Percentiles rank a stretch among this genome's conserved stretches.
These are phyloP conservation scores for Strix uralensis DNA, from an alignment of 2,113 vertebrate species.

Conservation along the genomic window DNA sequence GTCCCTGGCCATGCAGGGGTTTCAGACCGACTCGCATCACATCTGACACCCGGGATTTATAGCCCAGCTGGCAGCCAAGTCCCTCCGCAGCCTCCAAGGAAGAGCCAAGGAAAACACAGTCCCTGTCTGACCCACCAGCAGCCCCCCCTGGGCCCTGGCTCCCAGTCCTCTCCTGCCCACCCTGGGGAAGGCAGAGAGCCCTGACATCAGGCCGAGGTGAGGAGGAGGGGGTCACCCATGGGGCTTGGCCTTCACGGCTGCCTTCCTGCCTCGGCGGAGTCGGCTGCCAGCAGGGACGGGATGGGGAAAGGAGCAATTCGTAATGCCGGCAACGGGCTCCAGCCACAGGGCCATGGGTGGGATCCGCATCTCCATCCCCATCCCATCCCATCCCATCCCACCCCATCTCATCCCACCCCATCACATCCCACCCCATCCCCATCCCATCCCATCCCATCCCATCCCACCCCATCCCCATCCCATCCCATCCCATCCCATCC, in stretches of 20 bases:
- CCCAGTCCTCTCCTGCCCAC: background rate
- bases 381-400: background rate
- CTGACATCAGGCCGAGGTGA: fast-evolving
- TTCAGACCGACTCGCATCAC: background rate
- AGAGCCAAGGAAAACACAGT: background rate
- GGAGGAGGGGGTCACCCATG: background rate
- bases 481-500: too few relatives aligned
- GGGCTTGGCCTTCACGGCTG: fast-evolving
- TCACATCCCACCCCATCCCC: too few relatives aligned
- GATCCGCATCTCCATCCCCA: fast-evolving
- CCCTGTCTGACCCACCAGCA: background rate
- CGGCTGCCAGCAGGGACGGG: fast-evolving
- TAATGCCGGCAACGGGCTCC: fast-evolving
- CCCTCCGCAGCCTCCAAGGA: fast-evolving
- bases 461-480: background rate
- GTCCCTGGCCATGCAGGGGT: fast-evolving
- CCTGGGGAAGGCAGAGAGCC: background rate
- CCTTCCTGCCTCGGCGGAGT: fast-evolving
- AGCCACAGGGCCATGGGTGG: fast-evolving
- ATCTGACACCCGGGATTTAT: background rate
- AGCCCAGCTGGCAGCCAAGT: background rate
- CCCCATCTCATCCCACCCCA: too few relatives aligned
- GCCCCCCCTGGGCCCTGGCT: fast-evolving
- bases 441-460: background rate
- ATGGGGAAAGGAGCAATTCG: background rate